These are phyloP conservation scores for Dendrolimus houi DNA, from an alignment of 2,888 invertebrate genomes.

Conservation along the genomic window DNA sequence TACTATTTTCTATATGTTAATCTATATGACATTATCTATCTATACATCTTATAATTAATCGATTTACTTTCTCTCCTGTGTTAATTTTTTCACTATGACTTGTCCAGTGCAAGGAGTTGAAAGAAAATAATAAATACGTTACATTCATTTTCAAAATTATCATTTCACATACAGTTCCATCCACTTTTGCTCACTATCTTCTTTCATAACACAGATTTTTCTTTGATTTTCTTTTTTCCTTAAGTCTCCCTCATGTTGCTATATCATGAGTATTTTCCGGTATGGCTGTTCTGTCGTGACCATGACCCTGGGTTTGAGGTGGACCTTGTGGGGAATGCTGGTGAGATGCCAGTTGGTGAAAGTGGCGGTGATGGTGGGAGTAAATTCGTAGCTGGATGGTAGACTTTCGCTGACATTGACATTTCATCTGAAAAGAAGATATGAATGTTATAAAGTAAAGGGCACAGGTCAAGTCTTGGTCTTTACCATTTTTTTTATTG, in stretches of 20 bases:
- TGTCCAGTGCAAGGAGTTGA: too few species aligned
- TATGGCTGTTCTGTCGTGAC: constrained; percentile 52
- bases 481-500: too few species aligned
- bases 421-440: constrained; percentile 40
- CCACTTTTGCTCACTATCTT: not conserved
- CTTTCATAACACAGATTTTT: not conserved
- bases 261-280: constrained; percentile 43
- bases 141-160: too few species aligned
- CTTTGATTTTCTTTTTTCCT: not conserved
- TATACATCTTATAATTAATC: too few species aligned
- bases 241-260: not conserved
- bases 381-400: constrained; percentile 63
- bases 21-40: too few species aligned
- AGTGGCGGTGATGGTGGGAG: constrained; percentile 48
- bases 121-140: too few species aligned
- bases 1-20: too few species aligned
- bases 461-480: too few species aligned
- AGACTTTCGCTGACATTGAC: constrained; percentile 51
- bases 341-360: constrained; percentile 41
- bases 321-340: constrained; percentile 30
- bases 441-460: too few species aligned
- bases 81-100: too few species aligned
- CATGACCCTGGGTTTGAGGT: constrained; percentile 22
- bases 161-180: too few species aligned
- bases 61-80: too few species aligned